These are phyloP conservation scores for Spheniscus mendiculus DNA, from an alignment of 2,113 vertebrate genomes.

Conservation along the genomic window DNA sequence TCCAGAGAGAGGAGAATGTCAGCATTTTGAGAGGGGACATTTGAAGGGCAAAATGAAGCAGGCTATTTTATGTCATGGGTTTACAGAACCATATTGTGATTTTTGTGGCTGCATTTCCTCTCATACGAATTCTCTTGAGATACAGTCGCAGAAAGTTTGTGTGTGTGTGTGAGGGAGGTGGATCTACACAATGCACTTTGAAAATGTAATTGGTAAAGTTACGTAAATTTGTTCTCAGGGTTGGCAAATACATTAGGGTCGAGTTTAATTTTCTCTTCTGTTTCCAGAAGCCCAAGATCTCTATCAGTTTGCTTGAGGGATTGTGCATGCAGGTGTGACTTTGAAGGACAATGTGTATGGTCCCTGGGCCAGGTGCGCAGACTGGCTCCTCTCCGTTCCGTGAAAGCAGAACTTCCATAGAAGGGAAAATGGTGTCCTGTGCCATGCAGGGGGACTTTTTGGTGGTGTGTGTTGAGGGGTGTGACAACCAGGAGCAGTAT, in stretches of 20 bases:
- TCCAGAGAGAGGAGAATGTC: background rate
- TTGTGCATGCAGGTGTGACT: background rate
- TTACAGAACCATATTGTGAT: background rate
- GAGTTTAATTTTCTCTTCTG: background rate
- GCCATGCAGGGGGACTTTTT: background rate
- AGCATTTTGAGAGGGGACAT: background rate
- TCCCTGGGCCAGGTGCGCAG: background rate
- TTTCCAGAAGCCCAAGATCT: background rate
- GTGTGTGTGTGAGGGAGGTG: background rate
- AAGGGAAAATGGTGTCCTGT: background rate
- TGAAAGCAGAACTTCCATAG: background rate
- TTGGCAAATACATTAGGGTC: background rate
- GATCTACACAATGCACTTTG: background rate
- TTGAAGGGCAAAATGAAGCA: background rate
- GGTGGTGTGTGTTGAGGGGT: background rate
- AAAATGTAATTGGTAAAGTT: background rate
- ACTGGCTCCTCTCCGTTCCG: background rate
- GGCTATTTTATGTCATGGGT: background rate
- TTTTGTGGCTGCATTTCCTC: slow-evolving; percentile 5
- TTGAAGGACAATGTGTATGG: background rate
- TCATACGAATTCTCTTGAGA: background rate
- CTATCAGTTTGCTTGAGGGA: background rate
- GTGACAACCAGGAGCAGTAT: background rate
- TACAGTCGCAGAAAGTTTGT: background rate
- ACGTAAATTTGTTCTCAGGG: background rate